Conservation (phyloP, 2,797 vertebrate genomes). For the Chiloscyllium punctatum region DNA sequence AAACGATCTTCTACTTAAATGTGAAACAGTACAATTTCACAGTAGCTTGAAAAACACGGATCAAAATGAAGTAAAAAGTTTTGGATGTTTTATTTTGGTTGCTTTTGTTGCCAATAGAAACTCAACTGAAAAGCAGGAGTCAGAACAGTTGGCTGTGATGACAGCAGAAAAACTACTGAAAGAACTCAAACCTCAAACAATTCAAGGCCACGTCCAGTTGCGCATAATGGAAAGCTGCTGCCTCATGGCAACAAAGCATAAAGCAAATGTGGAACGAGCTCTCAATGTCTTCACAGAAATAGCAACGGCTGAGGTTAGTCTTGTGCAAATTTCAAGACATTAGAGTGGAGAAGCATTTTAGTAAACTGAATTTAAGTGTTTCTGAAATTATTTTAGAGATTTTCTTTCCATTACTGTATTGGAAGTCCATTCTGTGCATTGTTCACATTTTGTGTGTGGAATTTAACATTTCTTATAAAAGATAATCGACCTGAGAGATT, state of each 20-base stretch:
- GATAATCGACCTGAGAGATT: not conserved
- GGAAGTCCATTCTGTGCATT: not conserved
- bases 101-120: constrained; percentile 58
- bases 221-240: constrained; percentile 91
- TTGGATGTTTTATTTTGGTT: not conserved
- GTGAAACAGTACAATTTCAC: not conserved
- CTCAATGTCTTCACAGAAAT: constrained; percentile 83
- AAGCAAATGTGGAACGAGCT: constrained; percentile 80
- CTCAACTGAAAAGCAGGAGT: constrained; percentile 91
- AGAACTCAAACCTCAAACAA: constrained; percentile 86
- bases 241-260: constrained; percentile 86
- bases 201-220: constrained; percentile 77
- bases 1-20: not conserved
- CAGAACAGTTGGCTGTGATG: constrained; percentile 84
- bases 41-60: not conserved
- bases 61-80: not conserved
- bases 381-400: not conserved
- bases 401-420: not conserved
- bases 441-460: not conserved
- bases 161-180: constrained; percentile 94
- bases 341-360: not conserved
- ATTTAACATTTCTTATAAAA: not conserved
- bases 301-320: constrained; percentile 79
- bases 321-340: not conserved
- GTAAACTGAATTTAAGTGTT: not conserved